Conservation (phyloP, 2,888 invertebrate genomes). For the Eupeodes luniger region DNA sequence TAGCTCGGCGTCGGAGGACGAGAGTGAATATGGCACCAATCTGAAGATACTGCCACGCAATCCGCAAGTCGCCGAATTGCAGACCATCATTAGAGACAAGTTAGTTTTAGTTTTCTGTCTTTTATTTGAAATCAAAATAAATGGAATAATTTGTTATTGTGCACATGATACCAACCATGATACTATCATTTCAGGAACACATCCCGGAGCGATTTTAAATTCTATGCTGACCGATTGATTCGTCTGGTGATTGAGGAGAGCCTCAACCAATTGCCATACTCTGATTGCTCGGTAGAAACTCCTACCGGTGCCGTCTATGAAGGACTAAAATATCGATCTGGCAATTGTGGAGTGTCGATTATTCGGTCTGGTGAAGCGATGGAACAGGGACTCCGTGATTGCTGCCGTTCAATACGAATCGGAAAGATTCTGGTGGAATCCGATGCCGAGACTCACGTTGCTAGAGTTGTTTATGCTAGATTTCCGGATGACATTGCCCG, state of each 20-base stretch:
- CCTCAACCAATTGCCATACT: slow-evolving; percentile 96
- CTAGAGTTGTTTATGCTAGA: slow-evolving; percentile 98
- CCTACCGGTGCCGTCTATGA: slow-evolving; percentile 95
- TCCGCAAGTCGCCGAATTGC: slow-evolving; percentile 87
- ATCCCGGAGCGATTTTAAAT: slow-evolving; percentile 97
- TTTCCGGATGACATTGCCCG: slow-evolving; percentile 97
- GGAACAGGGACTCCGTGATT: slow-evolving; percentile 97
- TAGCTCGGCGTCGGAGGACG: slow-evolving; percentile 54
- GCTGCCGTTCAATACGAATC: slow-evolving; percentile 98
- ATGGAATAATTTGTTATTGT: background rate
- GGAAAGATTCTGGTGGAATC: slow-evolving; percentile 99
- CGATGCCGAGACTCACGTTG: slow-evolving; percentile 97
- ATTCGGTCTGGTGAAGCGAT: slow-evolving; percentile 98
- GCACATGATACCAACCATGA: background rate
- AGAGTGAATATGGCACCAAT: slow-evolving; percentile 81
- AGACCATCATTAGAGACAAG: slow-evolving; percentile 95
- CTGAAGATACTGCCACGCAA: slow-evolving; percentile 82
- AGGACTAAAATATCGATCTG: slow-evolving; percentile 97
- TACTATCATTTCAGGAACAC: slow-evolving; percentile 94
- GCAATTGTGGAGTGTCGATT: slow-evolving; percentile 99
- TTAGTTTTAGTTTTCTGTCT: slow-evolving; percentile 83
- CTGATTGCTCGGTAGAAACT: slow-evolving; percentile 94
- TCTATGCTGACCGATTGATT: slow-evolving; percentile 98
- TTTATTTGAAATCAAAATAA: background rate
- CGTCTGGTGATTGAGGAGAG: slow-evolving; percentile 99